Percentiles rank a stretch among this genome's conserved stretches.
phyloP scores from a whole-genome alignment of 2,113 vertebrate species.

The Campylomormyrus numenius region DNA sequence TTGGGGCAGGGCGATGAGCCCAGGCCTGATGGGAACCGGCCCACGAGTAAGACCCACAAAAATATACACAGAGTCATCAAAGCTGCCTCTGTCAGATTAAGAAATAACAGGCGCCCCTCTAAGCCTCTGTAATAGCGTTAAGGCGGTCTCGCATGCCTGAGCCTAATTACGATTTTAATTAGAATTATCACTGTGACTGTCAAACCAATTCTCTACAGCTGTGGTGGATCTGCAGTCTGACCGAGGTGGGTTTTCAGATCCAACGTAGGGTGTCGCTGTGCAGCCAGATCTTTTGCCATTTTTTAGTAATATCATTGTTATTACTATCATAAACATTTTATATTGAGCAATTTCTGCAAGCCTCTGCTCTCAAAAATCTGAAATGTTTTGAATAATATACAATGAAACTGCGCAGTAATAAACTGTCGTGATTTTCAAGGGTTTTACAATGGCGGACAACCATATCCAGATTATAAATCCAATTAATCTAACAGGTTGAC shows the following conservation, averaged over 20 bases:
- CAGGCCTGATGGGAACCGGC: constrained; percentile 52
- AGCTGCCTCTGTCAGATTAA: constrained; percentile 1
- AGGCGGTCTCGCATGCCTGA: neutral
- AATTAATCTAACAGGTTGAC: neutral
- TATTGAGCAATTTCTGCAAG: neutral
- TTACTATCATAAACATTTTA: neutral
- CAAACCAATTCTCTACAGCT: constrained; percentile 6
- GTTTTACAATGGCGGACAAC: neutral
- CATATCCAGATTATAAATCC: neutral
- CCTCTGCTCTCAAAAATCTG: neutral
- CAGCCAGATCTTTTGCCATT: neutral
- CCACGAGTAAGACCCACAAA: constrained; percentile 31
- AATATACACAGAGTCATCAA: neutral
- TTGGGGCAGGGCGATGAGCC: constrained; percentile 64
- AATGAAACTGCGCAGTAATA: neutral
- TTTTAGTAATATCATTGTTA: neutral
- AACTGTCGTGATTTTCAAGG: neutral
- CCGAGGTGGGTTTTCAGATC: neutral
- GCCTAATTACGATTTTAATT: constrained; percentile 9
- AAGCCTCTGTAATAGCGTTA: constrained; percentile 3
- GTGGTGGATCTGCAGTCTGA: neutral
- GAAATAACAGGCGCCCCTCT: neutral
- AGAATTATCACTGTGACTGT: neutral
- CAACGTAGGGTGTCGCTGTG: neutral
- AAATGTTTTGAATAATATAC: constrained; percentile 5